phyloP scores from a whole-genome alignment of 64 coral and sea anemone genomes.

The Exaiptasia diaphana region DNA sequence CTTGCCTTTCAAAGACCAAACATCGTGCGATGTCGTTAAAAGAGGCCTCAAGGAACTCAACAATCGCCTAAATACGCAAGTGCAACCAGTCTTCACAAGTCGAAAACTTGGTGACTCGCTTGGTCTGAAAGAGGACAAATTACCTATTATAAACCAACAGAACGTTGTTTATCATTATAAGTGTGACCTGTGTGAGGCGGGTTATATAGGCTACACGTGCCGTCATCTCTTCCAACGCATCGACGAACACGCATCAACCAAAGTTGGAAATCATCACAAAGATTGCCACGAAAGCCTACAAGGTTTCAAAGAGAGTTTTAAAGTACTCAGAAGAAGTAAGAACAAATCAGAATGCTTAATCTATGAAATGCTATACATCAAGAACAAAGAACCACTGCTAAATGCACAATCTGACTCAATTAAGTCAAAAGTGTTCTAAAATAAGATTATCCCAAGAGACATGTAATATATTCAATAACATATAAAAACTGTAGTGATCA shows the following conservation, averaged over 20 bases:
- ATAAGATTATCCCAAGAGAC: no score
- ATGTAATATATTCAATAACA: no score
- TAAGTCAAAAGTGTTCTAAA: no score
- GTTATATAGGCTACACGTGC: neutral
- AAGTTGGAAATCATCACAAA: no score
- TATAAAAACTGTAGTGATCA: no score
- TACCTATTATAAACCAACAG: conserved; percentile 20
- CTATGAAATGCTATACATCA: no score
- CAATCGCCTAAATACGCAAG: neutral
- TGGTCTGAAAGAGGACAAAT: conserved; percentile 1
- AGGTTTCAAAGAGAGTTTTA: no score
- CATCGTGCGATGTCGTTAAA: neutral
- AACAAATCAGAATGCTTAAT: no score
- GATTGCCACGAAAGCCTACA: no score
- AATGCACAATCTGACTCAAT: no score
- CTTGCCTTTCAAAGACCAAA: neutral
- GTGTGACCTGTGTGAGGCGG: neutral
- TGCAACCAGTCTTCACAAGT: conserved; percentile 20
- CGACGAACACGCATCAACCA: neutral
- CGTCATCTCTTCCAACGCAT: neutral
- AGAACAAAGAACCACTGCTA: no score
- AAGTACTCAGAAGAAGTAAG: no score
- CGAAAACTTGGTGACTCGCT: conserved; percentile 3
- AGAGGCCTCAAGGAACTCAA: neutral
- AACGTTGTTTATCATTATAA: conserved; percentile 17